phyloP scores from a whole-genome alignment of 1,140 invertebrate species.

The Pogonomyrmex barbatus region DNA sequence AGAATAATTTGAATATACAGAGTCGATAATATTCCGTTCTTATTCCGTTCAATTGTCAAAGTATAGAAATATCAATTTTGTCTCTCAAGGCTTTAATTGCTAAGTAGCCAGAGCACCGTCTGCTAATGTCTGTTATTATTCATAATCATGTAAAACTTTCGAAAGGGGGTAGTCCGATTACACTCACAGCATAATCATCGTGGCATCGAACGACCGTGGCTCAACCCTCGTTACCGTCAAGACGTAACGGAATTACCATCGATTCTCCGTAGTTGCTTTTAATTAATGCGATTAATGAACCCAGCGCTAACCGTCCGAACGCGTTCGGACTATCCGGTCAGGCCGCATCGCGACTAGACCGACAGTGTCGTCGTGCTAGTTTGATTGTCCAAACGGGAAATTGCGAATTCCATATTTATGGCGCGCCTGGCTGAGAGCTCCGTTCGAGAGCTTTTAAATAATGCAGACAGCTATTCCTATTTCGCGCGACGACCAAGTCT shows the following conservation, averaged over 20 bases:
- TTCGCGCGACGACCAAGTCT: slow-evolving; percentile 24
- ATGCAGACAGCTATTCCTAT: slow-evolving; percentile 63
- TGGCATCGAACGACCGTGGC: slow-evolving; percentile 32
- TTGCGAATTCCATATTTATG: slow-evolving; percentile 72
- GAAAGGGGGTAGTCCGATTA: slow-evolving; percentile 29
- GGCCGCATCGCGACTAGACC: background rate
- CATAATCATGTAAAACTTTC: slow-evolving; percentile 43
- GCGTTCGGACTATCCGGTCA: slow-evolving; percentile 66
- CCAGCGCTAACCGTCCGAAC: slow-evolving; percentile 67
- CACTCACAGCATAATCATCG: slow-evolving; percentile 24
- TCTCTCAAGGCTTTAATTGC: background rate
- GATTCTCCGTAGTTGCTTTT: slow-evolving; percentile 73
- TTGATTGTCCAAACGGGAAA: slow-evolving; percentile 67
- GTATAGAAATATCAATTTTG: background rate
- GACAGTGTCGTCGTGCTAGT: slow-evolving; percentile 4
- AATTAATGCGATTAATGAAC: slow-evolving; percentile 78
- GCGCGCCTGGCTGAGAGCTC: slow-evolving; percentile 1
- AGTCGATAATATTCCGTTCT: background rate
- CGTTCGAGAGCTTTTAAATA: slow-evolving; percentile 56
- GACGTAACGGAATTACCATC: slow-evolving; percentile 66
- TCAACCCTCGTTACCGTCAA: slow-evolving; percentile 65
- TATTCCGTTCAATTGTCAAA: background rate
- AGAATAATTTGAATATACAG: background rate
- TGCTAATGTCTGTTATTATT: slow-evolving; percentile 41
- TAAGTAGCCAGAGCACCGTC: slow-evolving; percentile 1